Evolutionary conservation across 1,140 invertebrate genomes (phyloP).

Genomic region (Atta texana): DNA sequence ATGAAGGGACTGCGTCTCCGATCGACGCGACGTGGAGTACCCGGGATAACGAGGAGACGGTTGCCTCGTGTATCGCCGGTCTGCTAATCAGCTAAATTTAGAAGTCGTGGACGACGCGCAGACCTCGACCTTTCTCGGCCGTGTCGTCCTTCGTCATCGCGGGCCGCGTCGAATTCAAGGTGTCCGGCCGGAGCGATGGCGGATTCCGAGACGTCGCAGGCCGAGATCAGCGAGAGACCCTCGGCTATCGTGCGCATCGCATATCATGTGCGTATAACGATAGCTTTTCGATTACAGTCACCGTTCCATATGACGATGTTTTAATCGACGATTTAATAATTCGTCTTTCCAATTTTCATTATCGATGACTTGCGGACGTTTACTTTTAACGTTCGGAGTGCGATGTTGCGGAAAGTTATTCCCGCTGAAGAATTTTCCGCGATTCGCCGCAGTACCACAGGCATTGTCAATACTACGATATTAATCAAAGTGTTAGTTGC

Average conservation of each 20-base stretch:
- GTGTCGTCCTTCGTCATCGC: conserved; percentile 11
- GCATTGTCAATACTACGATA: background rate
- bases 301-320: background rate
- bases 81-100: conserved; percentile 21
- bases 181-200: conserved; percentile 32
- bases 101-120: conserved; percentile 3
- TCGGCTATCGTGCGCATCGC: conserved; percentile 78
- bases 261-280: conserved; percentile 77
- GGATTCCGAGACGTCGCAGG: conserved; percentile 1
- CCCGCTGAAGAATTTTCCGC: background rate
- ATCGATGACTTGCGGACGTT: background rate
- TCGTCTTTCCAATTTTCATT: background rate
- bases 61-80: background rate
- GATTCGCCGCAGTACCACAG: background rate
- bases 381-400: background rate
- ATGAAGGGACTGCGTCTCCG: background rate
- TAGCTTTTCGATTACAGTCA: background rate
- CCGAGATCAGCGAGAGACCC: conserved; percentile 58
- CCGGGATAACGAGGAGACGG: background rate
- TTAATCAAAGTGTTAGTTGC: background rate
- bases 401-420: background rate
- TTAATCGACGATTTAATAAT: background rate
- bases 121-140: background rate
- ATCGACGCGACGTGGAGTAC: background rate
- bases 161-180: background rate